Evolutionary conservation across 2,888 invertebrate genomes (phyloP).

Genomic region (Coelinius sp.): DNA sequence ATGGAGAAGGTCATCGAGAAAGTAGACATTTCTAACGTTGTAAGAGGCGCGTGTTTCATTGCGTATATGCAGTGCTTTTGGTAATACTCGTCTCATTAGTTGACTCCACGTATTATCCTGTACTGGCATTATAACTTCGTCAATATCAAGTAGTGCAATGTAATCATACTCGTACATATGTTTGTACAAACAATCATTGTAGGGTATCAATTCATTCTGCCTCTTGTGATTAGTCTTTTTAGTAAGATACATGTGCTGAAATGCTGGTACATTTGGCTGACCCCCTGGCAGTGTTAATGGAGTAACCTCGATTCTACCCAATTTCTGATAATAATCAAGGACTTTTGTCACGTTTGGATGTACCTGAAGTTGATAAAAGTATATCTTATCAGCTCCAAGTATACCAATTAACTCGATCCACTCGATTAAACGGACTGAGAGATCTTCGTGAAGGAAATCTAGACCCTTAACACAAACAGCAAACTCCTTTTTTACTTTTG

Average conservation of each 20-base stretch:
- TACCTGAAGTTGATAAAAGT: slow-evolving; percentile 82
- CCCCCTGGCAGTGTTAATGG: slow-evolving; percentile 89
- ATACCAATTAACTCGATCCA: slow-evolving; percentile 92
- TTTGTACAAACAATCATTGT: slow-evolving; percentile 96
- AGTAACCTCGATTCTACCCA: slow-evolving; percentile 82
- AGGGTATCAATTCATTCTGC: slow-evolving; percentile 95
- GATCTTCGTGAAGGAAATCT: slow-evolving; percentile 92
- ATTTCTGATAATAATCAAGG: slow-evolving; percentile 76
- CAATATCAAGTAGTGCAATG: slow-evolving; percentile 92
- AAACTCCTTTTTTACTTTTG: slow-evolving; percentile 82
- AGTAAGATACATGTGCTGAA: slow-evolving; percentile 90
- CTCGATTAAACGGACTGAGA: slow-evolving; percentile 90
- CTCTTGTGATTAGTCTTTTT: slow-evolving; percentile 94
- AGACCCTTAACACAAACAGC: slow-evolving; percentile 95
- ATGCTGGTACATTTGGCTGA: slow-evolving; percentile 89
- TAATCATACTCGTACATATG: slow-evolving; percentile 92
- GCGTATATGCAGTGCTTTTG: slow-evolving; percentile 79
- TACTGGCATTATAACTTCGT: slow-evolving; percentile 94
- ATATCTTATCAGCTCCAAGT: slow-evolving; percentile 92
- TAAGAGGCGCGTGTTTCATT: slow-evolving; percentile 82
- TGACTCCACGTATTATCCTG: slow-evolving; percentile 82
- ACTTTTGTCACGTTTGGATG: slow-evolving; percentile 93
- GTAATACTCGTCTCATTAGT: slow-evolving; percentile 81
- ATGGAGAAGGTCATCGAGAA: slow-evolving; percentile 88
- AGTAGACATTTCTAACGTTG: slow-evolving; percentile 93